Percentiles rank a stretch among this genome's conserved stretches.
phyloP scores from a whole-genome alignment of 23 tunicate genomes.

The Trididemnum miniatum region DNA sequence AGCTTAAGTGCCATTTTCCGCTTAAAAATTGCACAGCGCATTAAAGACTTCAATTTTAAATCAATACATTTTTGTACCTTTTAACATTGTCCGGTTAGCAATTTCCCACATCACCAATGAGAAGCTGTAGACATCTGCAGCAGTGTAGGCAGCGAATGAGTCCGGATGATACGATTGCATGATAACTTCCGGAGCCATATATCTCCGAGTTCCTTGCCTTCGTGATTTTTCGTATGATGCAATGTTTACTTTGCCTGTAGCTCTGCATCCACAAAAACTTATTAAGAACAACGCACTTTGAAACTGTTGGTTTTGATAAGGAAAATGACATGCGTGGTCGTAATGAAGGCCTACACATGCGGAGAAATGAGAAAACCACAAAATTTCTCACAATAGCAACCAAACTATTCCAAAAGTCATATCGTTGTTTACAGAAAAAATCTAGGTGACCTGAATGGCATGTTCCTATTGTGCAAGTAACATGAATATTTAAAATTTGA shows the following conservation, averaged over 20 bases:
- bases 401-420: no score
- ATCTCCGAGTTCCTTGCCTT: conserved; percentile 86
- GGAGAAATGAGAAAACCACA: no score
- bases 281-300: no score
- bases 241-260: conserved; percentile 58
- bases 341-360: no score
- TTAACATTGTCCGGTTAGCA: conserved; percentile 55
- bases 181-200: conserved; percentile 98
- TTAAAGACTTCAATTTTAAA: no score
- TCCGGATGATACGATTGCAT: conserved; percentile 57
- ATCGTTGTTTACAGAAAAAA: no score
- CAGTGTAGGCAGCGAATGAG: conserved; percentile 81
- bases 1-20: neutral
- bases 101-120: conserved; percentile 98
- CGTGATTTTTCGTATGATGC: conserved; percentile 54
- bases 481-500: no score
- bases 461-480: no score
- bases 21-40: neutral
- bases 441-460: no score
- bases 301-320: no score
- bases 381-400: no score
- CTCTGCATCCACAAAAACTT: conserved; percentile 17
- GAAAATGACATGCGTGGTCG: no score
- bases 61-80: conserved; percentile 39
- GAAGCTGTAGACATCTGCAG: conserved; percentile 90